Evolutionary conservation across 2,888 invertebrate genomes (phyloP), one percentile per base, ranked within the genome.

Genomic region (Nycteola revayana): DNA sequence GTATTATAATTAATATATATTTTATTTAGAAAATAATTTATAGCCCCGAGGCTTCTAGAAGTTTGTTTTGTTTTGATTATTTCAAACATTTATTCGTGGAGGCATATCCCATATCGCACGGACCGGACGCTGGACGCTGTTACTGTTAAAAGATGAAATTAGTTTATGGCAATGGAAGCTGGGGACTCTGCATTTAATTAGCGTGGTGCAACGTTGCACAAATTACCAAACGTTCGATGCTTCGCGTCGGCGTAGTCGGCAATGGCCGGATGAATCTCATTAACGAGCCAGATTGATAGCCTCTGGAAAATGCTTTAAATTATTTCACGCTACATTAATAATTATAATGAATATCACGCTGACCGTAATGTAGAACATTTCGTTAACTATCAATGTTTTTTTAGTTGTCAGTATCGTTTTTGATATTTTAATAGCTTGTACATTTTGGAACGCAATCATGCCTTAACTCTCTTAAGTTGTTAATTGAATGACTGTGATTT

Each of bases 291-390:
- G 81, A 85, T 83, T 84, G 81, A 84, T 84, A 75, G 78, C 70
- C 75, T 46, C 72, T 77, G 75, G 79, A 80, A 83, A 84, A 83
- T 71, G 74, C 64, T 81, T 74, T 60, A 76, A 79, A 84, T 79
- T 81, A 83, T 85, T 84, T 82, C 65, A 79, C 75, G 79, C 73
- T 72, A 76, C 74, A 80, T 82, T 77, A 75, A 80, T 80, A n/a
- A n/a, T n/a, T n/a, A n/a, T n/a, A 80, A 75, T 78, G 70, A 75
- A 83, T 78, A 82, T 79, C 65, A 71, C 56, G 71, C 46, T 42
- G 53, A 37, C 42, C 48, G 47, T 42, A 44, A 46, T 59, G 52
- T 56, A 57, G 14, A 14, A 14, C 14, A 3, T 14, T 14, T 14
- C 2, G 14, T 14, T 14, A 14, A 14, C 5, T 14, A 14, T n/a